Evolutionary conservation across 1,140 invertebrate genomes (phyloP).

Genomic region (Thaumatotibia leucotreta): DNA sequence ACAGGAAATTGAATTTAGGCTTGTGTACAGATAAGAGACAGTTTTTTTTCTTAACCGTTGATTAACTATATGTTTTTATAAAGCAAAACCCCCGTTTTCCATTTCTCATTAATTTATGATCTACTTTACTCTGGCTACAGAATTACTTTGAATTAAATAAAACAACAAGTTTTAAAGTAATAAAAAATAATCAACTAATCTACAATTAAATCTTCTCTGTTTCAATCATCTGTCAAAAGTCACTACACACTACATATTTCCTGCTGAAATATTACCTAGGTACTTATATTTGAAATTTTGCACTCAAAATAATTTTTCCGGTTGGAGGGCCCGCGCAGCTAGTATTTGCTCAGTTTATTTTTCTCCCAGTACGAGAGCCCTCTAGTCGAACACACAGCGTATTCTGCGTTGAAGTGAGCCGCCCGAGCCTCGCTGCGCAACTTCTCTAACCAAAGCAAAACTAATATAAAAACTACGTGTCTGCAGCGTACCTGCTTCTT

Average conservation of each 20-base stretch:
- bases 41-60: no score
- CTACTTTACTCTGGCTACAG: no score
- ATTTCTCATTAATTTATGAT: no score
- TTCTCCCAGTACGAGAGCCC: conserved; percentile 46
- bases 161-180: no score
- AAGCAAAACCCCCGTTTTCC: no score
- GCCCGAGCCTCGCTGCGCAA: conserved; percentile 37
- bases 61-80: no score
- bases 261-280: no score
- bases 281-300: conserved; percentile 42
- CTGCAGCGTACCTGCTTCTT: conserved; percentile 1
- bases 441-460: conserved; percentile 37
- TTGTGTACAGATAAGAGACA: neutral
- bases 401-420: conserved; percentile 45
- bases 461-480: conserved; percentile 47
- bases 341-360: conserved; percentile 59
- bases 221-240: no score
- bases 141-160: no score
- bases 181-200: no score
- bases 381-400: conserved; percentile 47
- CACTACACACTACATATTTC: no score
- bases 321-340: conserved; percentile 25
- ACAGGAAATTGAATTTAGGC: conserved; percentile 4
- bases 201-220: no score
- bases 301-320: conserved; percentile 43